Conservation (phyloP, 2,797 vertebrate genomes). For the Alca torda region DNA sequence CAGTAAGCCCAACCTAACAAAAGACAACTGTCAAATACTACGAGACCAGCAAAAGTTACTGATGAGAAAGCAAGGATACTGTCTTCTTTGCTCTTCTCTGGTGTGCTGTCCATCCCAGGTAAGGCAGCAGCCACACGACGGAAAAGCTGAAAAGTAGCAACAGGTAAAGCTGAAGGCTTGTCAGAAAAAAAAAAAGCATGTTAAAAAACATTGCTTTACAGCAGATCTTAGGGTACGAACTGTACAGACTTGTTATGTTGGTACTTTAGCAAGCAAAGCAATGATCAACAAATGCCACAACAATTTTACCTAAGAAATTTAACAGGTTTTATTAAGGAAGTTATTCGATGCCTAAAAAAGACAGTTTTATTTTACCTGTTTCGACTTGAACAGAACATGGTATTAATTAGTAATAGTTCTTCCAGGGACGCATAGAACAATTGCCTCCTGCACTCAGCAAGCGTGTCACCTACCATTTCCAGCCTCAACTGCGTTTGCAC, state of each 20-base stretch:
- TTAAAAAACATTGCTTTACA: not conserved
- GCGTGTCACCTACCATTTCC: not conserved
- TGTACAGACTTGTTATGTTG: not conserved
- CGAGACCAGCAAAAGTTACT: not conserved
- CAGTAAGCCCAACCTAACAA: not conserved
- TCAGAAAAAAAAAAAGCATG: fast-evolving
- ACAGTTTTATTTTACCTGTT: not conserved
- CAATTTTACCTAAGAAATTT: not conserved
- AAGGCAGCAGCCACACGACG: constrained; percentile 87
- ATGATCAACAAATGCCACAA: fast-evolving
- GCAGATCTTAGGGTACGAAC: not conserved
- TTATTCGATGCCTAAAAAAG: not conserved
- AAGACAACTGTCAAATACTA: fast-evolving
- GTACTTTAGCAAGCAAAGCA: not conserved
- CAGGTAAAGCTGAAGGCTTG: not conserved
- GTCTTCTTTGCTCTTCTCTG: constrained; percentile 92
- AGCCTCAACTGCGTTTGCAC: not conserved
- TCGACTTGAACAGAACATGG: not conserved
- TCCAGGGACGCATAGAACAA: not conserved
- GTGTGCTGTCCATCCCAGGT: constrained; percentile 89
- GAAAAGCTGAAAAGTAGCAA: constrained; percentile 81
- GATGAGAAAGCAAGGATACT: constrained; percentile 81
- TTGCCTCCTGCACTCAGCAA: not conserved
- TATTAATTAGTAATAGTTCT: not conserved
- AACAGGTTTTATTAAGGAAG: not conserved